Conservation (phyloP, 2,888 invertebrate species). For the Tetranychus truncatus region DNA sequence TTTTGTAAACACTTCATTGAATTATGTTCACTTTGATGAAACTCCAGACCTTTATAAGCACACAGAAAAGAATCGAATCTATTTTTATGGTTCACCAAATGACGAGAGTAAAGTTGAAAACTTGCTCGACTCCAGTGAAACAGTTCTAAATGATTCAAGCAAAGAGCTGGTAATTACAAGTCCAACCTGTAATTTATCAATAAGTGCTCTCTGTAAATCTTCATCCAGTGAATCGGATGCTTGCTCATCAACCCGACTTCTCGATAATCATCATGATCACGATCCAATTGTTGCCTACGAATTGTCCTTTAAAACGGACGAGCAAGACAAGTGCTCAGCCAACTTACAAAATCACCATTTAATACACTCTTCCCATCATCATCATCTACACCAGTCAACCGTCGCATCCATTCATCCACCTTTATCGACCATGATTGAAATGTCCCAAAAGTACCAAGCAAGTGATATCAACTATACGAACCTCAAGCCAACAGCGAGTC, state of each 20-base stretch:
- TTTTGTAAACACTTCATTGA: neutral
- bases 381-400: neutral
- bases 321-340: neutral
- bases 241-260: neutral
- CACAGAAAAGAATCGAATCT: neutral
- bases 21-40: conserved; percentile 8
- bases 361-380: neutral
- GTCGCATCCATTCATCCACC: neutral
- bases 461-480: neutral
- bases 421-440: neutral
- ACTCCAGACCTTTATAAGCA: neutral
- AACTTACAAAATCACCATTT: too few species aligned
- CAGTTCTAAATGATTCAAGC: neutral
- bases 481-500: neutral
- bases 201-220: neutral
- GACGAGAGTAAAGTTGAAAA: neutral
- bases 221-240: conserved; percentile 1
- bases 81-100: neutral
- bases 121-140: neutral
- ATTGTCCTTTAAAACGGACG: neutral
- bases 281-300: neutral
- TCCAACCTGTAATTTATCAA: neutral
- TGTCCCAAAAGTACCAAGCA: neutral
- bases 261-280: neutral
- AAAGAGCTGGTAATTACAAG: neutral